A percentile compares a stretch with the other conserved stretches of the same genome.
Evolutionary conservation across 2,113 vertebrate species (phyloP).

Genomic region (Salvelinus sp.): DNA sequence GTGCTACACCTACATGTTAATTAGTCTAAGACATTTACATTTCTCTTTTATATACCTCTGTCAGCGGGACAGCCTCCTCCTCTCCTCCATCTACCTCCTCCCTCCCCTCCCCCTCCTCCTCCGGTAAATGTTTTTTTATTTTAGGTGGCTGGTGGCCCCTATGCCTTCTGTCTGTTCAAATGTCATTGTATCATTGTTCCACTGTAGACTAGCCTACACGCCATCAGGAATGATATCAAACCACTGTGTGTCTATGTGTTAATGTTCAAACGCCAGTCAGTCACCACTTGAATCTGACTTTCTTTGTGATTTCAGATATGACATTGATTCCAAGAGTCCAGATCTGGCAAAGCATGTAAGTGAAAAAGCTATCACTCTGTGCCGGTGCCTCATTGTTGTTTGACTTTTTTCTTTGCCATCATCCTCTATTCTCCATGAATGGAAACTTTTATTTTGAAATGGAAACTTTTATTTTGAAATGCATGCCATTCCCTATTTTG

Average conservation of each 20-base stretch:
- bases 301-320: slow-evolving; percentile 81
- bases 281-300: slow-evolving; percentile 26
- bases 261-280: too few relatives aligned
- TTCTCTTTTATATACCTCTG: slow-evolving; percentile 49
- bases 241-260: too few relatives aligned
- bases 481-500: slow-evolving; percentile 31
- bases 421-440: background rate
- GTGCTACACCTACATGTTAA: slow-evolving; percentile 53
- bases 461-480: background rate
- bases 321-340: slow-evolving; percentile 93
- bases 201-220: background rate
- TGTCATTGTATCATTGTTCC: background rate
- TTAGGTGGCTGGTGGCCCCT: background rate
- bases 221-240: too few relatives aligned
- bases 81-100: too few relatives aligned
- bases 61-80: background rate
- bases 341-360: slow-evolving; percentile 94
- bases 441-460: background rate
- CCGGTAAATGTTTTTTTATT: background rate
- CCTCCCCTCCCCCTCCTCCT: too few relatives aligned
- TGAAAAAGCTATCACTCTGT: slow-evolving; percentile 36
- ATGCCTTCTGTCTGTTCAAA: too few relatives aligned
- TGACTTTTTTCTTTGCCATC: background rate
- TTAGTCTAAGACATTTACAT: slow-evolving; percentile 60
- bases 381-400: slow-evolving; percentile 4